phyloP scores from a whole-genome alignment of 2,113 vertebrate species.

The Gnathonemus echidnorhynchus region DNA sequence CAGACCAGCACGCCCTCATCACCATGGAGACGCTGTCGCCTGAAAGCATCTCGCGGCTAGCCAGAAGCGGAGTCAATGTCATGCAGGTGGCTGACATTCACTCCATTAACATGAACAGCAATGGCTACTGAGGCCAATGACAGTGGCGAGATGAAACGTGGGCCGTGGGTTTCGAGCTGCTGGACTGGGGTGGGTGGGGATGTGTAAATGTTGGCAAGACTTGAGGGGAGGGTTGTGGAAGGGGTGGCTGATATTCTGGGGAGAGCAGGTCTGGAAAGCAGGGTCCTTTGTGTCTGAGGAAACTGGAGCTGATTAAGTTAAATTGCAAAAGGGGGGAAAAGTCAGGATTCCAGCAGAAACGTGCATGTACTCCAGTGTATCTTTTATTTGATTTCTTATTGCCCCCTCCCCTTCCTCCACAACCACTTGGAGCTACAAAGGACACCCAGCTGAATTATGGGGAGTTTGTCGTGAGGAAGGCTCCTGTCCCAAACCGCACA shows the following conservation, averaged over 20 bases:
- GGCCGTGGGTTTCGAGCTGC: conserved; percentile 37
- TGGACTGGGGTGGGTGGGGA: background rate
- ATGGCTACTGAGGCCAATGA: conserved; percentile 69
- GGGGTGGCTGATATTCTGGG: background rate
- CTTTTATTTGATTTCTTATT: background rate
- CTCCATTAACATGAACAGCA: conserved; percentile 84
- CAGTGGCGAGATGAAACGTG: conserved; percentile 21
- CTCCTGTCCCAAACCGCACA: conserved; percentile 16
- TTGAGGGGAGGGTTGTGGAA: background rate
- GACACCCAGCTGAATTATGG: background rate
- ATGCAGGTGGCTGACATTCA: conserved; percentile 89
- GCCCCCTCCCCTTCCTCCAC: background rate
- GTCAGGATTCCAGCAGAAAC: background rate
- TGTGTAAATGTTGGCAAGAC: background rate
- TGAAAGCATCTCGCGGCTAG: conserved; percentile 81
- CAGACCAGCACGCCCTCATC: conserved; percentile 67
- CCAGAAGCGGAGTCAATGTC: conserved; percentile 84
- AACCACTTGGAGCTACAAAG: conserved; percentile 4
- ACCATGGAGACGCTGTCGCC: conserved; percentile 87
- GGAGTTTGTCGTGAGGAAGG: background rate
- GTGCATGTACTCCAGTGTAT: background rate
- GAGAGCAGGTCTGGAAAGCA: background rate
- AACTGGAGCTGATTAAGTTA: background rate
- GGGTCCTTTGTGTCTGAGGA: background rate
- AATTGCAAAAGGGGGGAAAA: background rate